Percentiles rank a stretch among this genome's conserved stretches.
Evolutionary conservation across 2,888 invertebrate species (phyloP).

Genomic region (Acronicta psi): DNA sequence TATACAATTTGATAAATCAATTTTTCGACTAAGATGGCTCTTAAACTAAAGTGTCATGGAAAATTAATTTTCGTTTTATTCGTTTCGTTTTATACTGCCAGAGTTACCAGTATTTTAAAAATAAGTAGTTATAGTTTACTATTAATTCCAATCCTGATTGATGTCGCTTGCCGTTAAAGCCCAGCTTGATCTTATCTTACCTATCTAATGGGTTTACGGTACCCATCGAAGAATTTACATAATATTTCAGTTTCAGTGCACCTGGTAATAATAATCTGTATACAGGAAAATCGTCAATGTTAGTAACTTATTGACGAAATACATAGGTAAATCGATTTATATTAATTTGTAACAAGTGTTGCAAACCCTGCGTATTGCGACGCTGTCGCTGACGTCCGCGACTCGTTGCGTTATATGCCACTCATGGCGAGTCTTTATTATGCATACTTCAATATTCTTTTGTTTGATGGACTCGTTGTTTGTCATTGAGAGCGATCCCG

Average conservation of each 20-base stretch:
- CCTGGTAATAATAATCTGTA: conserved; percentile 32
- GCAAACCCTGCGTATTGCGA: conserved; percentile 24
- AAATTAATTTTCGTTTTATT: too few relatives aligned
- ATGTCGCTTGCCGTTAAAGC: conserved; percentile 78
- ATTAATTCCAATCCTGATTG: conserved; percentile 76
- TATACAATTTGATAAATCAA: conserved; percentile 3
- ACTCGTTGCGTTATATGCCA: conserved; percentile 38
- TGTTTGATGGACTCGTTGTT: conserved; percentile 51
- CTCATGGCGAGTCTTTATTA: conserved; percentile 41
- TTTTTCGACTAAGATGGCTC: conserved; percentile 22
- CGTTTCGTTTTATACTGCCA: too few relatives aligned
- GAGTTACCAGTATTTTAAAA: conserved; percentile 42
- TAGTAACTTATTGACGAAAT: conserved; percentile 28
- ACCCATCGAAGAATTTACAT: conserved; percentile 71
- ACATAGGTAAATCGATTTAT: conserved; percentile 6
- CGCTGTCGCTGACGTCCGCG: conserved; percentile 25
- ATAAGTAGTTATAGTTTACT: conserved; percentile 66
- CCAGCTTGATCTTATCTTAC: conserved; percentile 75
- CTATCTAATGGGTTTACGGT: conserved; percentile 82
- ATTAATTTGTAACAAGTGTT: conserved; percentile 42
- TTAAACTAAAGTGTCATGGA: conserved; percentile 2
- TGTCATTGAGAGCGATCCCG: conserved; percentile 54
- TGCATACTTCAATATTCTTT: conserved; percentile 56
- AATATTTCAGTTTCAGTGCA: conserved; percentile 64
- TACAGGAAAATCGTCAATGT: conserved; percentile 27